These are phyloP conservation scores for Balaenoptera acutorostrata DNA, from an alignment of 2,113 vertebrate species.

Conservation along the genomic window DNA sequence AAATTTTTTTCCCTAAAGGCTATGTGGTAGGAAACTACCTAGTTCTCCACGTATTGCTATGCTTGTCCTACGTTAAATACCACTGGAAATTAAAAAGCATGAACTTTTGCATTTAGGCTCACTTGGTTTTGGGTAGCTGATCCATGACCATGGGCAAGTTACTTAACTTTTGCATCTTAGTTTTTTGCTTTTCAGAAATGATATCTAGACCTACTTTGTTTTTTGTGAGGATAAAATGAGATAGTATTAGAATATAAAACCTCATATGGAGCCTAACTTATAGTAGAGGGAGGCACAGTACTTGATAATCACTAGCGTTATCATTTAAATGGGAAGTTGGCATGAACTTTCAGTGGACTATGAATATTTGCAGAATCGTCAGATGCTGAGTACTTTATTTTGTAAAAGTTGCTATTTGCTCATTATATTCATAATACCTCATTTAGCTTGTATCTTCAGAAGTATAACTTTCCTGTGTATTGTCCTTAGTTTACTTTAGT, in stretches of 20 bases:
- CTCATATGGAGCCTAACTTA: background rate
- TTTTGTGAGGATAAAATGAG: background rate
- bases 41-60: background rate
- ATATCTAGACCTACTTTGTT: background rate
- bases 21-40: background rate
- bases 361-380: conserved; percentile 24
- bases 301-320: background rate
- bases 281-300: background rate
- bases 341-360: conserved; percentile 30
- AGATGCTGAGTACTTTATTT: conserved; percentile 63
- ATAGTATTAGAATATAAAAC: background rate
- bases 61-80: background rate
- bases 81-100: background rate
- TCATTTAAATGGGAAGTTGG: conserved; percentile 14
- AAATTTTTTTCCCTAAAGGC: background rate
- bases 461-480: conserved; percentile 46
- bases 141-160: background rate
- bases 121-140: background rate
- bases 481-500: conserved; percentile 73
- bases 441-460: conserved; percentile 7
- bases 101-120: background rate
- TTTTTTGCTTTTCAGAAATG: background rate
- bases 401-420: conserved; percentile 62
- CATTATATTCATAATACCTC: conserved; percentile 27
- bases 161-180: background rate